Base-by-base conservation (phyloP, 2,113 vertebrate species). In the Thymallus thymallus region DNA sequence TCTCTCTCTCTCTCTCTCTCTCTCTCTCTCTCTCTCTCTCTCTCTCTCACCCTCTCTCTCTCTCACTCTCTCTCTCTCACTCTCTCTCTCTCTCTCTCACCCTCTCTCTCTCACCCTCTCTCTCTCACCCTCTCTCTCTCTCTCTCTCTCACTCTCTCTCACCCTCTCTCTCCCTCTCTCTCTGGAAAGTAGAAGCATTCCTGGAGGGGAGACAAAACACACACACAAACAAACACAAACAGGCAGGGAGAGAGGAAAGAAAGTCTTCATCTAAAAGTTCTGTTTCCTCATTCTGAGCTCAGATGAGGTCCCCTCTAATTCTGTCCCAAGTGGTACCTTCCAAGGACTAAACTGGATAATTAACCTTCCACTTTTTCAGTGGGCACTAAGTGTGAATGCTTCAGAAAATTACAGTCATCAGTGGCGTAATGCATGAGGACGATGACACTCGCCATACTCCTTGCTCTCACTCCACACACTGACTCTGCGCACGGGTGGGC, bases 361-460 rank as follows among this genome's bases (percentile, higher is more conserved):
- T 18, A 66, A 30, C 64, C 18, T 66, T 12, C 18, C 29, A 35
- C 64, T 41, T 18, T 32, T 66, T 20, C 20, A 35, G 56, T 60
- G 1, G n/a, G 56, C 56, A 9, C 56, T 22, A 22, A 51, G 13
- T 51, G 26, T 0, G 45, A 63, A 32, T 4, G 76, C 66, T 58
- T 65, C 26, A 10, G 68, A 29, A 74, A 75, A 79, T 79, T 74
- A 79, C 61, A 70, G 68, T 62, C 26, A 69, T 66, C 46, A 32
- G 24, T 30, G 29, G 24, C 35, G 61, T 32, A 66, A 20, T 66
- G 18, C 24, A 68, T 6, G 41, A 56, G 41, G 9, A 75, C 13
- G 14, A 30, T 61, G 62, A 70, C 71, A 56, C 35, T 66, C 29
- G 13, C 60, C 29, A 26, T 66, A 58, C 48, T 35, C 29, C 64